phyloP scores from a whole-genome alignment of 2,888 invertebrate genomes.

The Byasa hedistus region DNA sequence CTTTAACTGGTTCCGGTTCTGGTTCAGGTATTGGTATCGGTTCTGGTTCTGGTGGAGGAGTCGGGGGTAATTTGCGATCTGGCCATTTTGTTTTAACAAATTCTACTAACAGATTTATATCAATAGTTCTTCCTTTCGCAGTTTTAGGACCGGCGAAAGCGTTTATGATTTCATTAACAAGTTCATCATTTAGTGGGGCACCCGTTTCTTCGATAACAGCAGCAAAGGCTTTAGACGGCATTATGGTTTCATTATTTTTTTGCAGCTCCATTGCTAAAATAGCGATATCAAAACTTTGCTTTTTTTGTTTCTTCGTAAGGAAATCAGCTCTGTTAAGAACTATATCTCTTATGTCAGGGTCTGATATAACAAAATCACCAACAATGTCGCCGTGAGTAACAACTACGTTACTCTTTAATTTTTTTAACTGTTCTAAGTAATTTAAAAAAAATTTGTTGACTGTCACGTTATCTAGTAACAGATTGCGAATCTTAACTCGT shows the following conservation, averaged over 20 bases:
- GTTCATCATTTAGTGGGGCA: constrained; percentile 45
- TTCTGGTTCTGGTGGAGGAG: constrained; percentile 52
- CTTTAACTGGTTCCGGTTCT: constrained; percentile 19
- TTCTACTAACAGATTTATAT: constrained; percentile 47
- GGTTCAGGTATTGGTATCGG: constrained; percentile 33
- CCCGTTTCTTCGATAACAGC: constrained; percentile 36
- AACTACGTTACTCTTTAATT: constrained; percentile 40
- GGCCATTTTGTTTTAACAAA: constrained; percentile 61
- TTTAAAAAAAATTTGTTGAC: constrained; percentile 46
- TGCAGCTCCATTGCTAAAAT: constrained; percentile 45
- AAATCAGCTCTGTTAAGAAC: constrained; percentile 53
- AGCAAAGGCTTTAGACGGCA: constrained; percentile 45
- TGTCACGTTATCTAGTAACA: constrained; percentile 53
- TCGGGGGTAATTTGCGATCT: constrained; percentile 52
- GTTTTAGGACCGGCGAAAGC: constrained; percentile 46
- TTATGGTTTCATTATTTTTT: constrained; percentile 44
- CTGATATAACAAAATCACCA: constrained; percentile 35
- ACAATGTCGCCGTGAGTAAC: constrained; percentile 51
- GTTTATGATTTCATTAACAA: constrained; percentile 48
- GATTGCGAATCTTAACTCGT: constrained; percentile 45
- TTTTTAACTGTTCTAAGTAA: constrained; percentile 39
- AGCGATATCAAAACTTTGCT: constrained; percentile 48
- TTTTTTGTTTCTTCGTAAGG: constrained; percentile 47
- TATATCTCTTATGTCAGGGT: constrained; percentile 50
- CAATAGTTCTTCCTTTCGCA: constrained; percentile 47